Evolutionary conservation across 2,113 vertebrate species (phyloP), one percentile per base, ranked within the genome.

Genomic region (Caretta caretta): DNA sequence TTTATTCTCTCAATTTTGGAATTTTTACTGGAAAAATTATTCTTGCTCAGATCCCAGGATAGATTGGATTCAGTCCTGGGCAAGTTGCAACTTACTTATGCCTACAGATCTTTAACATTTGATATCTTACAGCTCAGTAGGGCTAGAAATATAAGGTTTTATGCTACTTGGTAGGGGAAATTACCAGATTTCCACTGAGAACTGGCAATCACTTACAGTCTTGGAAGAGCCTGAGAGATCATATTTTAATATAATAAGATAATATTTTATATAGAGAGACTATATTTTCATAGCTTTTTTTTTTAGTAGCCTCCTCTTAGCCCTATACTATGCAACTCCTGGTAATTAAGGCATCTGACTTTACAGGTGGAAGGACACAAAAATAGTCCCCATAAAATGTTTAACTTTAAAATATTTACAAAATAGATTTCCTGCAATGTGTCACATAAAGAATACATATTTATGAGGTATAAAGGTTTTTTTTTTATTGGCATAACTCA

Each of bases 91-190:
- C 29, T 93, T 13, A 51, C 86, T 72, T 54, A 51, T 86, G n/a
- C 5, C 6, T 29, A 48, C 0, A 88, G 86, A 46, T 0, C 0
- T 93, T 29, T 59, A 6, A 10, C 17, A 24, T 78, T 48, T 48
- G 24, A 29, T 78, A 78, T 27, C 42, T 48, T 48, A 78, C 25
- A 16, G 24, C 42, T 6, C 12, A 46, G 2, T 48, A 78, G 75
- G 25, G 42, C 75, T 46, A 46, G 75, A 76, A 76, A 76, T 76
- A 10, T 27, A 76, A 76, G 24, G 13, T 78, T 48, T 48, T 48
- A 78, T 46, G 75, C 42, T 72, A 38, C 9, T 11, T 38, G 13
- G 22, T 48, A 27, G 24, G 25, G 11, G 14, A 48, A 24, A 87
- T 1, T 90, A 86, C 12, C 31, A 82, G 2, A 27, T 82, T 84